phyloP scores from a whole-genome alignment of 2,797 vertebrate species.

The Epinephelus malabaricus region DNA sequence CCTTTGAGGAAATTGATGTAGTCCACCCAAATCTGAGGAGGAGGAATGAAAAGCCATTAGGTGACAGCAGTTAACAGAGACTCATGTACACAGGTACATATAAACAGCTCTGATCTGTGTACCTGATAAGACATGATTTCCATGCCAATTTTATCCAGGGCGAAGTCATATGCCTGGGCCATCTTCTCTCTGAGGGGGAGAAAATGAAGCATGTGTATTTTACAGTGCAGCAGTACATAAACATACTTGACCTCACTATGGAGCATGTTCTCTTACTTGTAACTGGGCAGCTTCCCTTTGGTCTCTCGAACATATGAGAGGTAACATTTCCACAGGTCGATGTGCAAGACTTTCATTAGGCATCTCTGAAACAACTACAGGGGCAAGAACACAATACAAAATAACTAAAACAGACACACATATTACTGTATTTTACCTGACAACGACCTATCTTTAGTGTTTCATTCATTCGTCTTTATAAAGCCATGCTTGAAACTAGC shows the following conservation, averaged over 20 bases:
- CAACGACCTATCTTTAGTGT: no score
- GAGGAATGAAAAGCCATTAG: constrained; percentile 19
- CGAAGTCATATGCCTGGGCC: constrained; percentile 99
- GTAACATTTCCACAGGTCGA: constrained; percentile 99
- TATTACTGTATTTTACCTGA: neutral
- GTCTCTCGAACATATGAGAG: constrained; percentile 99
- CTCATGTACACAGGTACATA: neutral
- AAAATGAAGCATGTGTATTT: neutral
- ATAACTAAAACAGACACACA: neutral
- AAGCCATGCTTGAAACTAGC: neutral
- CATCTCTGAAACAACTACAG: constrained; percentile 98
- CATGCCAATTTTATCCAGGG: constrained; percentile 99
- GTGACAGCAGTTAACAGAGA: neutral
- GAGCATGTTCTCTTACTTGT: constrained; percentile 93
- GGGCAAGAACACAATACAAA: constrained; percentile 45
- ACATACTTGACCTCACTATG: fast-evolving
- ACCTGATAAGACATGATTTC: constrained; percentile 99
- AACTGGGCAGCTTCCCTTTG: constrained; percentile 99
- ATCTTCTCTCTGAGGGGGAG: constrained; percentile 94
- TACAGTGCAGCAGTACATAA: neutral
- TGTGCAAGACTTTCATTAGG: constrained; percentile 99
- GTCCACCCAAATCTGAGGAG: constrained; percentile 97
- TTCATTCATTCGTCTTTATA: neutral
- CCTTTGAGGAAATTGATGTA: constrained; percentile 99
- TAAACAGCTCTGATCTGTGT: constrained; percentile 32